phyloP scores from a whole-genome alignment of 2,113 vertebrate species.

The Turnix velox region DNA sequence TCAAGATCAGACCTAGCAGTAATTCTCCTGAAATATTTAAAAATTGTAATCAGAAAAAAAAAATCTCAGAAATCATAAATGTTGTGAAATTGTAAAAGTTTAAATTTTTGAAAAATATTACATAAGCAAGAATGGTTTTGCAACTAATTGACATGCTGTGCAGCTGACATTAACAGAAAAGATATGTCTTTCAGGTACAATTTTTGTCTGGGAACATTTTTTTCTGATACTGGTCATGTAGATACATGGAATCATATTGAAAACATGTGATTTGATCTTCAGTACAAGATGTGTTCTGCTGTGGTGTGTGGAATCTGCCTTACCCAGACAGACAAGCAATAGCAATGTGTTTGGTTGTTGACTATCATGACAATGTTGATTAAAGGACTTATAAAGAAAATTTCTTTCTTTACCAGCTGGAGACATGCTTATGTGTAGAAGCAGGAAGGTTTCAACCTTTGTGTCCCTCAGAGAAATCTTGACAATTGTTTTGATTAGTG shows the following conservation, averaged over 20 bases:
- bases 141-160: neutral
- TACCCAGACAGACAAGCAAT: neutral
- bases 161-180: neutral
- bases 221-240: neutral
- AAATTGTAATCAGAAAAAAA: neutral
- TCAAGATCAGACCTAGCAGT: neutral
- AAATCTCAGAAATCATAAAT: neutral
- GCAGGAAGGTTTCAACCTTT: neutral
- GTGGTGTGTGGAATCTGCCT: neutral
- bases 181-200: neutral
- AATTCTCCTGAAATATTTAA: neutral
- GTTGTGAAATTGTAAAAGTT: neutral
- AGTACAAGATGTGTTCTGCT: neutral
- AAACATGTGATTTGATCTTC: neutral
- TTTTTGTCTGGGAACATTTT: neutral
- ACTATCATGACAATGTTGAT: neutral
- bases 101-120: neutral
- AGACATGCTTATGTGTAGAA: neutral
- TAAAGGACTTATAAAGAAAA: neutral
- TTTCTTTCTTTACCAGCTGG: neutral
- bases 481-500: neutral
- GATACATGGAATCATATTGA: neutral
- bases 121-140: neutral
- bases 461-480: neutral
- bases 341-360: neutral